These are phyloP conservation scores for Gymnocypris eckloni DNA, from an alignment of 2,797 vertebrate species.

Conservation along the genomic window DNA sequence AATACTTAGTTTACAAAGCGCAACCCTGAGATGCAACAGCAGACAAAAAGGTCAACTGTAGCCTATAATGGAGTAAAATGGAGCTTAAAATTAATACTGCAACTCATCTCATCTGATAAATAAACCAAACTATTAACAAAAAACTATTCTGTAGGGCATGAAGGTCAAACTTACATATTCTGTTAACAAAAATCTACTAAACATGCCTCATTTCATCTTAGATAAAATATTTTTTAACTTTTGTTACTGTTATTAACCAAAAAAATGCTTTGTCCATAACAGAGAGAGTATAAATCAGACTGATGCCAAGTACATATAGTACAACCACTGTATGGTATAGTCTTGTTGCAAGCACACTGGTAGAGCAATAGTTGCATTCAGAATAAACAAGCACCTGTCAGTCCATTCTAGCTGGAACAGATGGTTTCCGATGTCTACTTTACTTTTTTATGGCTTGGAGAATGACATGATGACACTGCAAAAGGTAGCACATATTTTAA, in stretches of 20 bases:
- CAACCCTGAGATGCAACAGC: neutral
- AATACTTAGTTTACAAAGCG: neutral
- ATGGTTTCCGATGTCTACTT: neutral
- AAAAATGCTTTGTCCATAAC: neutral
- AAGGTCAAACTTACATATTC: neutral
- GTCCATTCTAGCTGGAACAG: slow-evolving; percentile 22
- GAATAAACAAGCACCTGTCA: slow-evolving; percentile 20
- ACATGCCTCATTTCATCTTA: neutral
- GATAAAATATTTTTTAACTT: neutral
- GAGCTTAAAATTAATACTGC: slow-evolving; percentile 2
- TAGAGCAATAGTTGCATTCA: neutral
- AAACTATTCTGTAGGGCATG: neutral
- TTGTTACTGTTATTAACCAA: neutral
- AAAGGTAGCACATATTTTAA: slow-evolving; percentile 7
- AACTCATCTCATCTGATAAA: slow-evolving; percentile 13
- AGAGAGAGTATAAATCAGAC: neutral
- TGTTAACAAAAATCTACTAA: slow-evolving; percentile 3
- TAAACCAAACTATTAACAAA: slow-evolving; percentile 7
- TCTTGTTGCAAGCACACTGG: neutral
- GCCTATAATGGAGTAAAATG: slow-evolving; percentile 13
- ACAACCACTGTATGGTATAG: neutral
- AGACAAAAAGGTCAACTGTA: slow-evolving; percentile 27
- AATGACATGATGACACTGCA: slow-evolving; percentile 24
- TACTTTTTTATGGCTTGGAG: slow-evolving; percentile 14
- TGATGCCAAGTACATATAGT: neutral